Evolutionary conservation across 2,113 vertebrate genomes (phyloP).

Genomic region (Cynoglossus semilaevis): DNA sequence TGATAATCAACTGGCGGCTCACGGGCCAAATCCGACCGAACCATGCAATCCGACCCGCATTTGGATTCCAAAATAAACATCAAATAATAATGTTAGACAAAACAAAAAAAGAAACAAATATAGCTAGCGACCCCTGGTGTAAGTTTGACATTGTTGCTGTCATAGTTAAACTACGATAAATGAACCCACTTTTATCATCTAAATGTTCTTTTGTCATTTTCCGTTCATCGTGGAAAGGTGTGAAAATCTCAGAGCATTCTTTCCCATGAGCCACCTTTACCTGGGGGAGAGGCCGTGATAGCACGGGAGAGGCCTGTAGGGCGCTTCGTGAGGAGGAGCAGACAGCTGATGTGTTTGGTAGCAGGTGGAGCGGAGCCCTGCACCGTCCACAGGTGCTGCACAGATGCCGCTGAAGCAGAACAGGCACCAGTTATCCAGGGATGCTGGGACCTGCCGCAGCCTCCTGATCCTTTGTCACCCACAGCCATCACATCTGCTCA

Average conservation of each 20-base stretch:
- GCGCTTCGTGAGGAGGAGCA: conserved; percentile 33
- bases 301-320: conserved; percentile 10
- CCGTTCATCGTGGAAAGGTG: conserved; percentile 70
- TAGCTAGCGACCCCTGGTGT: too few species aligned
- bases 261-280: conserved; percentile 75
- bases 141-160: too few species aligned
- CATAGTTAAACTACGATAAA: too few species aligned
- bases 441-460: conserved; percentile 59
- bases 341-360: conserved; percentile 63
- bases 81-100: too few species aligned
- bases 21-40: too few species aligned
- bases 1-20: too few species aligned
- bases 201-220: conserved; percentile 61
- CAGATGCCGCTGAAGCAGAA: conserved; percentile 73
- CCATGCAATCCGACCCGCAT: too few species aligned
- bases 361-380: conserved; percentile 56
- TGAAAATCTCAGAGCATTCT: conserved; percentile 65
- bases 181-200: too few species aligned
- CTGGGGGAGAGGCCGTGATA: conserved; percentile 37
- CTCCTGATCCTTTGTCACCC: conserved; percentile 62
- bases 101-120: too few species aligned
- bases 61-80: too few species aligned
- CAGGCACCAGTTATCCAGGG: conserved; percentile 63
- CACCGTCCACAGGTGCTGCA: conserved; percentile 75
- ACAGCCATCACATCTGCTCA: conserved; percentile 78